Evolutionary conservation across 2,888 invertebrate species (phyloP).

Genomic region (Cheilosia grossa): DNA sequence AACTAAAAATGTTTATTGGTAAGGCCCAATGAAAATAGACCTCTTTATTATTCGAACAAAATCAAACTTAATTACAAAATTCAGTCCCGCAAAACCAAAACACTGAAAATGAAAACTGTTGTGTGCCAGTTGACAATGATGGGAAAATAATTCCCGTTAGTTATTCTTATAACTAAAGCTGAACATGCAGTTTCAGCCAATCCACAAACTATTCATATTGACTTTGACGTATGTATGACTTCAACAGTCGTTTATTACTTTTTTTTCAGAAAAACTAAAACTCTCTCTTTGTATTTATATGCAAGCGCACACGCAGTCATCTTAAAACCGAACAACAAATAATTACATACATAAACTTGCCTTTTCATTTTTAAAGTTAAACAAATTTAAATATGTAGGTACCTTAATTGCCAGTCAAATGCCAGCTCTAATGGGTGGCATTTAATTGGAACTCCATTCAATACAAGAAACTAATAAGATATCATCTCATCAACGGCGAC

Average conservation of each 20-base stretch:
- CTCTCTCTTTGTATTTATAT: not conserved
- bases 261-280: not conserved
- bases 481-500: slow-evolving; percentile 40
- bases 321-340: slow-evolving; percentile 7
- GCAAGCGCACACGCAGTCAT: not conserved
- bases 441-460: slow-evolving; percentile 47
- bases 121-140: no score
- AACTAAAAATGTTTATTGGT: no score
- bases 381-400: slow-evolving; percentile 31
- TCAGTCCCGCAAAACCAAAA: no score
- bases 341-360: slow-evolving; percentile 24
- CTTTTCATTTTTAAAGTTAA: slow-evolving; percentile 1
- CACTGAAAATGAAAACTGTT: no score
- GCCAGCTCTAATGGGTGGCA: slow-evolving; percentile 60
- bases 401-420: slow-evolving; percentile 45
- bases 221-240: no score
- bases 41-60: no score
- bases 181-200: no score
- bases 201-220: no score
- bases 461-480: slow-evolving; percentile 53
- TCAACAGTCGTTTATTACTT: not conserved
- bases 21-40: no score
- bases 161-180: no score
- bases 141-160: no score
- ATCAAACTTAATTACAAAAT: no score